Base-by-base conservation (phyloP, 2,113 vertebrate species). In the Tychaedon coryphoeus region DNA sequence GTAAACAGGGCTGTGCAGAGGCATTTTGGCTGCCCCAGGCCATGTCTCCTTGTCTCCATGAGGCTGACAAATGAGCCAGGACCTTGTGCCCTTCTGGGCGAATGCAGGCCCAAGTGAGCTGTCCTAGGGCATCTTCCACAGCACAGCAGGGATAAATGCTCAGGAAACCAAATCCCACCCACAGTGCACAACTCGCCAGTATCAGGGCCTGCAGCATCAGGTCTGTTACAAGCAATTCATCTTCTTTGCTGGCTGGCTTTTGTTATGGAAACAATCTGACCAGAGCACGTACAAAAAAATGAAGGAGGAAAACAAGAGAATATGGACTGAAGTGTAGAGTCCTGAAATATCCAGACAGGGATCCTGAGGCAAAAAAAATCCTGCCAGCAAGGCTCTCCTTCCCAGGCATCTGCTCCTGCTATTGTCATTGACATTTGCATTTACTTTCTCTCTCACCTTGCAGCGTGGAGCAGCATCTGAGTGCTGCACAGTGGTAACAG, bases 401-500 rank as follows among this genome's bases (percentile, higher is more conserved):
- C 23, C 33, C 40, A 75, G 48, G 19, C 51, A 74, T 50, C 47
- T 22, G 2, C 50, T 58, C 51, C 29, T 57, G 58, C 23, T 47
- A 12, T 28, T 65, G 23, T 57, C 60, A 72, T 47, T 40, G 12
- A 45, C 34, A 22, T 65, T 95, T 79, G 40, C 71, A 53, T 73
- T 61, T 31, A 60, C 47, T 74, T 82, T 76, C 50, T 69, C 34
- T 54, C 47, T 90, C 79, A 80, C 77, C 79, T 88, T 79, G n/a
- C 80, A 90, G 85, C 22, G 5, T 24, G 26, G 36, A 92, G 73
- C 58, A 36, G 60, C 60, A 58, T 80, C 77, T 3, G n/a, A 87
- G 61, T 56, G 47, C 61, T 91, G 62, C 83, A 53, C 28, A 20
- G 69, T 78, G 76, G 45, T 95, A 90, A 86, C 77, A 97, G 77